A percentile compares a stretch with the other conserved stretches of the same genome.
These are phyloP conservation scores for Megalops cyprinoides DNA, from an alignment of 2,797 vertebrate genomes.

Conservation along the genomic window DNA sequence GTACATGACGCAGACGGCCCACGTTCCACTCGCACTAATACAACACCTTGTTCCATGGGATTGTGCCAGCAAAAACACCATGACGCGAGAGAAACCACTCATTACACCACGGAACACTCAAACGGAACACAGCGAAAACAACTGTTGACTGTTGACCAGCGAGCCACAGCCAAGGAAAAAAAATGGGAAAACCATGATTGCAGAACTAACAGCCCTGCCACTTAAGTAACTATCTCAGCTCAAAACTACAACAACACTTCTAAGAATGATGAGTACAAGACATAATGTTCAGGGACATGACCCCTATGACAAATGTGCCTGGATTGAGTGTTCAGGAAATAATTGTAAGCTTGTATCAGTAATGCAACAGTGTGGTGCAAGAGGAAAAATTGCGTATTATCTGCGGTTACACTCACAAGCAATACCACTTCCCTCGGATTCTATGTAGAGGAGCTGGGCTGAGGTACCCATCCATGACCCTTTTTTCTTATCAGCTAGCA, in stretches of 20 bases:
- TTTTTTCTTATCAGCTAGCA: not conserved
- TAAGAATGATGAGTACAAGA: not conserved
- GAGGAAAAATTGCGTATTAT: not conserved
- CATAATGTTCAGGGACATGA: not conserved
- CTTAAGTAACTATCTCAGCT: not conserved
- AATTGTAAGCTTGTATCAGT: not conserved
- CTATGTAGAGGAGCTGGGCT: no score
- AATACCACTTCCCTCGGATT: not conserved
- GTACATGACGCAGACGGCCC: not conserved
- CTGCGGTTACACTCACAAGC: not conserved
- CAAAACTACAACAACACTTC: not conserved
- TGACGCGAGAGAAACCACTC: not conserved
- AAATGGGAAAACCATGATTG: not conserved
- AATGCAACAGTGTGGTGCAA: not conserved
- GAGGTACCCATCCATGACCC: no score
- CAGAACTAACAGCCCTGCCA: not conserved
- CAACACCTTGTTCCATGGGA: not conserved
- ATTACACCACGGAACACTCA: constrained; percentile 16
- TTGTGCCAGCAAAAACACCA: not conserved
- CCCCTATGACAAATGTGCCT: not conserved
- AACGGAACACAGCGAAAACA: not conserved
- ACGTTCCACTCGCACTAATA: not conserved
- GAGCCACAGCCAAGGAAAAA: not conserved
- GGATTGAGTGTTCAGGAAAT: not conserved
- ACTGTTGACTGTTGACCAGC: constrained; percentile 15